These are phyloP conservation scores for Rhorus exstirpatorius DNA, from an alignment of 2,888 invertebrate species.

Conservation along the genomic window DNA sequence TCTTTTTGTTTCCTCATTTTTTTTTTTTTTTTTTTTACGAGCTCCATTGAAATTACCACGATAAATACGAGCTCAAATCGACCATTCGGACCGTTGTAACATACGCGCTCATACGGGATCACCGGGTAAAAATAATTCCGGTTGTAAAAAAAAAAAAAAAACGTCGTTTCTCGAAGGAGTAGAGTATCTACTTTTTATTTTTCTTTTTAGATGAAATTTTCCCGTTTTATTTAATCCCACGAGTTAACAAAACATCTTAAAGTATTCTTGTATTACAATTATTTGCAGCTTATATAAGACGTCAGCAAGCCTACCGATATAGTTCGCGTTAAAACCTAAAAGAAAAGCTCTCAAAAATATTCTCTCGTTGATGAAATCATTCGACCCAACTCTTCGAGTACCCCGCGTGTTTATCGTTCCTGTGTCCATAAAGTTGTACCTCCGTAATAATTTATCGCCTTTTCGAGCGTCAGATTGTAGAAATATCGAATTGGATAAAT, in stretches of 20 bases:
- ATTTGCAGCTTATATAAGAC: too few relatives aligned
- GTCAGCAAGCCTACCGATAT: too few relatives aligned
- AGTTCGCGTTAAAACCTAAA: too few relatives aligned
- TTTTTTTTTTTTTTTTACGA: constrained; percentile 16
- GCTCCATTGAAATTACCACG: constrained; percentile 12
- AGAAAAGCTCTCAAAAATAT: too few relatives aligned
- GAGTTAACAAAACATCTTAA: too few relatives aligned
- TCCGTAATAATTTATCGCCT: not conserved
- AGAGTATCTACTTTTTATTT: too few relatives aligned
- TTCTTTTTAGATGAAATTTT: too few relatives aligned
- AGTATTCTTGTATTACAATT: too few relatives aligned
- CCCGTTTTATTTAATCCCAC: too few relatives aligned
- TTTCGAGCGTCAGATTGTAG: not conserved
- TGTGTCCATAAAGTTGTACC: not conserved
- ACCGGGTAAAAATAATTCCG: not conserved
- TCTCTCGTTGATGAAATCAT: too few relatives aligned
- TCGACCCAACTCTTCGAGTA: too few relatives aligned
- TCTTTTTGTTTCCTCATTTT: not conserved
- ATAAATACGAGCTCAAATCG: constrained; percentile 18
- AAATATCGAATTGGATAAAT: not conserved
- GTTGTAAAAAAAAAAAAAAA: constrained; percentile 16
- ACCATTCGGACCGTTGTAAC: constrained; percentile 3
- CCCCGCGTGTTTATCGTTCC: too few relatives aligned
- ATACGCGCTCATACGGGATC: not conserved
- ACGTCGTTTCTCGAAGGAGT: constrained; percentile 7